Conservation (phyloP, 2,888 invertebrate genomes). For the Xanthostigma xanthostigma region DNA sequence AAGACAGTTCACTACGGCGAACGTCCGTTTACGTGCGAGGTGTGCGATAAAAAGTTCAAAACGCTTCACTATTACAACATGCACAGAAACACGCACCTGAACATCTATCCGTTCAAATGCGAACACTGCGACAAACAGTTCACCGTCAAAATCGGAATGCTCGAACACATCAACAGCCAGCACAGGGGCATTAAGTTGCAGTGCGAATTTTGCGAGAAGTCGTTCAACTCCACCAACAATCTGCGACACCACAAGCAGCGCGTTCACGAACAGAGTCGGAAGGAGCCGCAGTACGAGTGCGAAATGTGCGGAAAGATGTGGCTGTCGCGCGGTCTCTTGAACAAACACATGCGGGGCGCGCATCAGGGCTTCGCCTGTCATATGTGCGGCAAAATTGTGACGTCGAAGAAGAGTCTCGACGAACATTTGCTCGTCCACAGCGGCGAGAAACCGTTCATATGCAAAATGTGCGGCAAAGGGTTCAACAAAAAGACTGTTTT, state of each 20-base stretch:
- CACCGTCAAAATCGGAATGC: no score
- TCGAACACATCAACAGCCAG: no score
- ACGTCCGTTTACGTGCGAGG: constrained; percentile 30
- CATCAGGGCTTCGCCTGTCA: constrained; percentile 27
- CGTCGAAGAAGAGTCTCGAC: constrained; percentile 29
- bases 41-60: constrained; percentile 32
- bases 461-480: constrained; percentile 6
- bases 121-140: no score
- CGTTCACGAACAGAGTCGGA: background rate
- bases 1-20: constrained; percentile 33
- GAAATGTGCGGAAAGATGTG: constrained; percentile 13
- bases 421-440: constrained; percentile 32
- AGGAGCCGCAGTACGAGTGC: constrained; percentile 12
- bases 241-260: constrained; percentile 9
- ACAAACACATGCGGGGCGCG: constrained; percentile 22
- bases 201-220: constrained; percentile 39
- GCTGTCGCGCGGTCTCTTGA: constrained; percentile 1
- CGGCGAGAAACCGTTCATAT: constrained; percentile 19
- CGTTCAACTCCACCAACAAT: constrained; percentile 34
- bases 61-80: constrained; percentile 28
- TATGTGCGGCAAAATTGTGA: constrained; percentile 30
- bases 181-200: constrained; percentile 35
- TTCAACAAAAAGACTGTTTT: constrained; percentile 4
- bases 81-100: constrained; percentile 27
- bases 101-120: no score